Evolutionary conservation across 2,113 vertebrate species (phyloP).

Genomic region (Gasterosteus nipponicus): DNA sequence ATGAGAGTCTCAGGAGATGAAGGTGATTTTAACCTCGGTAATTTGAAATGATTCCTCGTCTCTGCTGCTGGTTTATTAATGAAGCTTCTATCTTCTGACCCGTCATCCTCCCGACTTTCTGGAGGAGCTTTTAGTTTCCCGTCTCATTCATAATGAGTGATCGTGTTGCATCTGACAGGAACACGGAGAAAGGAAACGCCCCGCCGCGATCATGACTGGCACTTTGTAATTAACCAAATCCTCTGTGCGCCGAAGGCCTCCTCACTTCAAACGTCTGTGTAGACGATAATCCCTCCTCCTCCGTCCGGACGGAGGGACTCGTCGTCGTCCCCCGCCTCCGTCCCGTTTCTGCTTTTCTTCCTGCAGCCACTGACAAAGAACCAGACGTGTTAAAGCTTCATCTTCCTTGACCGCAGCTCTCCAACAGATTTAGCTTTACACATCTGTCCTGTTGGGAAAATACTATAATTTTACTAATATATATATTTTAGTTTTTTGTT

Average conservation of each 20-base stretch:
- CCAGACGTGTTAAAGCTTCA: conserved; percentile 21
- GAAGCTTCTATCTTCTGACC: conserved; percentile 17
- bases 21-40: conserved; percentile 19
- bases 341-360: conserved; percentile 28
- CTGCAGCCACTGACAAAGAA: conserved; percentile 25
- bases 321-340: conserved; percentile 1
- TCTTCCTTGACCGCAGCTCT: conserved; percentile 33
- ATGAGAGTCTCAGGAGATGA: conserved; percentile 1
- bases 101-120: conserved; percentile 34
- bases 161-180: conserved; percentile 39
- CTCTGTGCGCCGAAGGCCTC: conserved; percentile 29
- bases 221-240: conserved; percentile 67
- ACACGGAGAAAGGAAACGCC: conserved; percentile 40
- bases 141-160: conserved; percentile 33
- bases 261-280: conserved; percentile 60
- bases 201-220: conserved; percentile 53
- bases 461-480: too few relatives aligned
- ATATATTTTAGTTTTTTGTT: too few relatives aligned
- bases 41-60: not conserved
- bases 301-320: conserved; percentile 22
- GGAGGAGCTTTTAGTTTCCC: conserved; percentile 13
- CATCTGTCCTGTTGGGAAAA: too few relatives aligned
- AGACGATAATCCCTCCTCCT: conserved; percentile 49
- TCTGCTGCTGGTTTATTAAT: conserved; percentile 38
- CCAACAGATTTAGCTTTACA: not conserved